Base-by-base conservation (phyloP, 64 coral and sea anemone species). In the Anthopleura sola region DNA sequence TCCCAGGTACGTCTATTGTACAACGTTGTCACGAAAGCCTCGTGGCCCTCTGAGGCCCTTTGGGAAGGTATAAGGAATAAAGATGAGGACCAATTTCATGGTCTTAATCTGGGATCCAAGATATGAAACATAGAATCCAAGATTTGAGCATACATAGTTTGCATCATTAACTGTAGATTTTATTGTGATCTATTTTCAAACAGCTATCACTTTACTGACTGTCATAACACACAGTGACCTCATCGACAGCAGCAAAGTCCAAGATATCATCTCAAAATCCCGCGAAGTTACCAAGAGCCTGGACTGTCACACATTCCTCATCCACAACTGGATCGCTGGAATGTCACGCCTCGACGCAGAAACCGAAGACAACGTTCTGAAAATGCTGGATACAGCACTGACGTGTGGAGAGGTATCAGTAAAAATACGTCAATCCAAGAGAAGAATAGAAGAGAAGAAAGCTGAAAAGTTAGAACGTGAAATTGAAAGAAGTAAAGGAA, bases 171-270 rank as follows among this genome's bases (percentile, higher is more conserved):
- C 50, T 13, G 2, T 53, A 44, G 40, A 44, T 53, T 53, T 1
- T 53, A 12, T 53, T 14, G n/a, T n/a, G n/a, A n/a, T 53, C 50
- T 53, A 13, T 13, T 17, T 53, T 53, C 31, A 4, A 24, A 15
- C n/a, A 94, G 93, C 87, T 46, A 83, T 94, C 80, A 94, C 85
- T 46, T 85, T 94, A 50, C 46, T 94, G 19, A 94, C 93, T 39
- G 88, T 80, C 69, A 78, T 94, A 47, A 91, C 88, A 23, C 90
- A 78, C 2, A 47, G 85, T 69, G 93, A 94, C 48, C 18, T 11
- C 26, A 79, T 94, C 29, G 55, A 26, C 13, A 12, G 16, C 21
- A 23, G 68, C 26, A 38, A 88, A 46, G 76, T 28, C 48, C 10
- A n/a, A 12, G 85, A 91, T 19, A 69, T 87, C 62, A 75, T 83